Evolutionary conservation across 2,797 vertebrate genomes (phyloP).

Genomic region (Sebastes reedi): DNA sequence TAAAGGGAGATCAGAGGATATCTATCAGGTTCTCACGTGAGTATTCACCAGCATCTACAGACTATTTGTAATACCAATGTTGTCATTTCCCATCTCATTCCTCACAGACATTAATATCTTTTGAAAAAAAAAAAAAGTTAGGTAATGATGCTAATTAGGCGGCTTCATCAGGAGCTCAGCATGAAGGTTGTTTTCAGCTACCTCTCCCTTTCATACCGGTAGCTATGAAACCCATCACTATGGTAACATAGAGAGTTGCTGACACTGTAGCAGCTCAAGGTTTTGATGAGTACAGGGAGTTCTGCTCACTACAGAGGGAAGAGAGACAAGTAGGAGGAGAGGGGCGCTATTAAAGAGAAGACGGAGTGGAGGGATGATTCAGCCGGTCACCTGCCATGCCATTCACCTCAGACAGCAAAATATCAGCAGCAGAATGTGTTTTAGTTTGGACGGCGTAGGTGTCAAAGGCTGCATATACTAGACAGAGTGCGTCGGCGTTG

Average conservation of each 20-base stretch:
- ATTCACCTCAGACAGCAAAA: conserved; percentile 55
- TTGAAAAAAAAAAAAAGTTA: neutral
- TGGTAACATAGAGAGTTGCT: conserved; percentile 76
- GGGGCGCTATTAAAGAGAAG: conserved; percentile 69
- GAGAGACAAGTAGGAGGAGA: conserved; percentile 69
- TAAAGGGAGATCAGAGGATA: conserved; percentile 93
- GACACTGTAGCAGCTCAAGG: conserved; percentile 70
- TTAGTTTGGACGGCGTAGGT: conserved; percentile 53
- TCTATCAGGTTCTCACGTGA: conserved; percentile 93
- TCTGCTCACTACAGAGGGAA: conserved; percentile 57
- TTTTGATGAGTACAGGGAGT: conserved; percentile 78
- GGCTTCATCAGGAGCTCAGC: conserved; percentile 34
- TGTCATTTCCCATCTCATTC: neutral
- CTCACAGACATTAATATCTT: neutral
- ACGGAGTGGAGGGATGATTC: conserved; percentile 70
- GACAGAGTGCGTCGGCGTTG: conserved; percentile 36
- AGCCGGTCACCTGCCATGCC: conserved; percentile 69
- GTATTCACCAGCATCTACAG: conserved; percentile 53
- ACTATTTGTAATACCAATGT: neutral
- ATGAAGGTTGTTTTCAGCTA: conserved; percentile 62
- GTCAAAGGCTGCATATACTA: conserved; percentile 59
- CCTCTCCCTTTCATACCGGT: conserved; percentile 40
- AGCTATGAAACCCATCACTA: conserved; percentile 71
- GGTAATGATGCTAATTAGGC: conserved; percentile 37
- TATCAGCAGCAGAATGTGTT: conserved; percentile 62